phyloP scores from a whole-genome alignment of 1,140 invertebrate genomes.

The Amphibalanus amphitrite region DNA sequence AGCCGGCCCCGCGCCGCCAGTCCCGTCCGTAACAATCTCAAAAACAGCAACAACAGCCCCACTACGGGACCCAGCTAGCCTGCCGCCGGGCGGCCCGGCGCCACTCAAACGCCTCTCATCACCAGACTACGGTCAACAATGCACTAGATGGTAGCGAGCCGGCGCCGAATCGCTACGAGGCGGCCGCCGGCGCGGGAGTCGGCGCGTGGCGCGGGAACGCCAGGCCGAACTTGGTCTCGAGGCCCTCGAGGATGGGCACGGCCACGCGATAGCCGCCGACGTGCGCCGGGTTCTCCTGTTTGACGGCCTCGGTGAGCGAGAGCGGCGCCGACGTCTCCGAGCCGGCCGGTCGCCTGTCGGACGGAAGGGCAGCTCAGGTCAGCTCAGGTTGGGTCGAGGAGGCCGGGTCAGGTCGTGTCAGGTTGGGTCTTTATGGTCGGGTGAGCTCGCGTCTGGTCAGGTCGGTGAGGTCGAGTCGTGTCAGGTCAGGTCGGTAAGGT shows the following conservation, averaged over 20 bases:
- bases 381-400: constrained; percentile 6
- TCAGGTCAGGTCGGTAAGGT: no score
- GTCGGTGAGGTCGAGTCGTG: no score
- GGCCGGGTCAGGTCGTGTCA: no score
- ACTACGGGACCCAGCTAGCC: neutral
- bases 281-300: constrained; percentile 61
- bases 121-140: neutral
- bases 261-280: constrained; percentile 92
- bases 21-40: neutral
- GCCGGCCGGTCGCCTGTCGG: constrained; percentile 16
- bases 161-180: neutral
- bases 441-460: no score
- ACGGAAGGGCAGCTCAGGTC: neutral
- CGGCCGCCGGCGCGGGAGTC: neutral
- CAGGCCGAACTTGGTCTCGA: constrained; percentile 95
- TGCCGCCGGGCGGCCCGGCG: neutral
- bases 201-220: constrained; percentile 54
- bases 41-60: constrained; percentile 8
- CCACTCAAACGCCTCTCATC: no score
- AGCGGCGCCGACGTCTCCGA: constrained; percentile 17
- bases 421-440: no score
- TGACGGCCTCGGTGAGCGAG: neutral
- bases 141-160: neutral
- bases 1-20: no score
- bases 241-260: constrained; percentile 80